phyloP scores from a whole-genome alignment of 2,113 vertebrate species.

The Carassius auratus region DNA sequence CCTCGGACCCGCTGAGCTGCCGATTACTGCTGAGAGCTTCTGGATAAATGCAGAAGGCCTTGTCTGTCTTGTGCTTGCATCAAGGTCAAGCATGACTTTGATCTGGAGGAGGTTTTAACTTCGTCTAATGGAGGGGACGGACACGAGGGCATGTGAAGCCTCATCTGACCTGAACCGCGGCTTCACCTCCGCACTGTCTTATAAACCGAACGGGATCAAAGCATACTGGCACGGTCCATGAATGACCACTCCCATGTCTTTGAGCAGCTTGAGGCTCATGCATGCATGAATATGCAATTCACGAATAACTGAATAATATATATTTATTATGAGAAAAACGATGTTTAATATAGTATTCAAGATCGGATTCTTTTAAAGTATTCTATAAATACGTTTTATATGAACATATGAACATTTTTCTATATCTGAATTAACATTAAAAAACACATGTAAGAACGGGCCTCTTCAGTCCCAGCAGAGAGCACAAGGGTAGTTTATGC shows the following conservation, averaged over 20 bases:
- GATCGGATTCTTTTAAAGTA: not conserved
- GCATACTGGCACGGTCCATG: not conserved
- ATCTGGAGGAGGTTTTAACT: conserved; percentile 8
- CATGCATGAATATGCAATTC: conserved; percentile 43
- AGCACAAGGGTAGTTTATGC: conserved; percentile 36
- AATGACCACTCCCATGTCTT: conserved; percentile 21
- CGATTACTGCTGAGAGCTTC: conserved; percentile 77
- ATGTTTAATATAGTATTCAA: not conserved
- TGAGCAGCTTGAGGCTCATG: conserved; percentile 33
- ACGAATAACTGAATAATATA: conserved; percentile 24
- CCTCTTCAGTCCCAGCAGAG: conserved; percentile 28
- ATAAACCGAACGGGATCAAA: conserved; percentile 14
- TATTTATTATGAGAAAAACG: not conserved
- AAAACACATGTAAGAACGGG: conserved; percentile 16
- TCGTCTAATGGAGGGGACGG: conserved; percentile 8
- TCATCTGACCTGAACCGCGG: not conserved
- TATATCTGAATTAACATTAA: not conserved
- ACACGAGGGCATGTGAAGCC: not conserved
- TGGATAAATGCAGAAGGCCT: conserved; percentile 67
- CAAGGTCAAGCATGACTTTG: conserved; percentile 13
- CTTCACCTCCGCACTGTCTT: not conserved
- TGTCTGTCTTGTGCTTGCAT: conserved; percentile 20
- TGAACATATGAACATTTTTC: not conserved
- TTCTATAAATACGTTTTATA: not conserved
- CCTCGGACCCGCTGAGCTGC: conserved; percentile 75